Base-by-base conservation (phyloP, 2,888 invertebrate genomes). In the Calameuta idolon region DNA sequence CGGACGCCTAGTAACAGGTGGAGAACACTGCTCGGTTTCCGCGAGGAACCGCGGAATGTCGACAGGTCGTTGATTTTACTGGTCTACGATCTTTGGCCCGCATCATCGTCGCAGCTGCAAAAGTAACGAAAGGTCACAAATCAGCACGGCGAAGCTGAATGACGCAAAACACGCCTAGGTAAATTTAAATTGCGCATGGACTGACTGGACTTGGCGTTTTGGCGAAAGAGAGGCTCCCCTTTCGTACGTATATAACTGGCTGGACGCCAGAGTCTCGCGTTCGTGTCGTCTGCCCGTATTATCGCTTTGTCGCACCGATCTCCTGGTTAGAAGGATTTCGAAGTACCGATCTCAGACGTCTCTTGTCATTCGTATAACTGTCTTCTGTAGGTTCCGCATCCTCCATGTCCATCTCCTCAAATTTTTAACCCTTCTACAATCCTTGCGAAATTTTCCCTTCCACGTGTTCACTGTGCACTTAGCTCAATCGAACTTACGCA, bases 161-260 rank as follows among this genome's bases (percentile, higher is more conserved):
- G 88, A 90, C 89, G 89, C 87, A 88, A 90, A 89, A 88, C 87
- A 86, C 86, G 89, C 87, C 86, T 89, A 89, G 89, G 89, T 90
- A 90, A 91, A 90, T 89, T 90, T 90, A 90, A 91, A 89, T 90
- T 86, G 87, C 86, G 84, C 88, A 82, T 86, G 86, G 85, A 85
- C 83, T 80, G 79, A 73, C 77, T 75, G 77, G 74, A 77, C 79
- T 79, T 80, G 80, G 81, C 77, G 76, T 84, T 85, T 83, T 81
- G 81, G 81, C 84, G 82, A 87, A 81, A 85, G 80, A 34, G 15
- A 31, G 12, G 71, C 5, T 31, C 71, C 9, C 55, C 9, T 55
- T 55, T 35, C 35, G 35, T 35, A 35, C 0, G 23, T 55, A 55
- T 71, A 34, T 23, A 71, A 85, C 86, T 89, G 89, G 89, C 87